phyloP scores from a whole-genome alignment of 2,797 vertebrate genomes.

The Pyrocephalus nanus region DNA sequence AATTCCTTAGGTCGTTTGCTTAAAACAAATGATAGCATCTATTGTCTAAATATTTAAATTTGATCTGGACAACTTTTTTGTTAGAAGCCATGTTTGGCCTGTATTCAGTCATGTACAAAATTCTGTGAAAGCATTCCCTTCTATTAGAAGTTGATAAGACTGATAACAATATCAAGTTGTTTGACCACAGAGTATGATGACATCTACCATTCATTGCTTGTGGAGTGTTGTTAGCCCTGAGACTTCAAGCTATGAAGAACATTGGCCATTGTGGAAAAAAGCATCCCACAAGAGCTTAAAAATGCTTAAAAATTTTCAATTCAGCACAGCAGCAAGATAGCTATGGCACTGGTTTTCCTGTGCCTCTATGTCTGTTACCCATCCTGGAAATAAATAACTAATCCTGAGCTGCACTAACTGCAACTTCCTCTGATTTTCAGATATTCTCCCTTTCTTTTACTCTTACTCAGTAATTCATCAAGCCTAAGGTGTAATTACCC shows the following conservation, averaged over 20 bases:
- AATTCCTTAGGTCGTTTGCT: background rate
- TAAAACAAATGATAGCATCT: background rate
- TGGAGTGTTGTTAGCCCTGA: background rate
- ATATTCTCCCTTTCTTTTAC: background rate
- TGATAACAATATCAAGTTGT: rapidly evolving
- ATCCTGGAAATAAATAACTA: background rate
- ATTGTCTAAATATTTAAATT: background rate
- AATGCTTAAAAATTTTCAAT: background rate
- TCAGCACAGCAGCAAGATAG: background rate
- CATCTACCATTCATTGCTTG: background rate
- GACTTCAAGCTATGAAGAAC: background rate
- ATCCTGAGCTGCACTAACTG: background rate
- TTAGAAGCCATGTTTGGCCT: background rate
- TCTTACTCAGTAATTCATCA: background rate
- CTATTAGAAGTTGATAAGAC: background rate
- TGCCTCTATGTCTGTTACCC: background rate
- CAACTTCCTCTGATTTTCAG: background rate
- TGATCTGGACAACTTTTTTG: background rate
- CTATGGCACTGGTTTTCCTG: background rate
- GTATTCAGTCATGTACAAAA: background rate
- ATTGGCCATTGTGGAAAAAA: background rate
- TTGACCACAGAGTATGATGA: rapidly evolving
- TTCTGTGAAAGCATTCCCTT: rapidly evolving
- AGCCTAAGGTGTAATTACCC: background rate
- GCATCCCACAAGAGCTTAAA: background rate